Evolutionary conservation across 2,888 invertebrate genomes (phyloP), one percentile per base, ranked within the genome.

Genomic region (Hipparchia sbordonii): DNA sequence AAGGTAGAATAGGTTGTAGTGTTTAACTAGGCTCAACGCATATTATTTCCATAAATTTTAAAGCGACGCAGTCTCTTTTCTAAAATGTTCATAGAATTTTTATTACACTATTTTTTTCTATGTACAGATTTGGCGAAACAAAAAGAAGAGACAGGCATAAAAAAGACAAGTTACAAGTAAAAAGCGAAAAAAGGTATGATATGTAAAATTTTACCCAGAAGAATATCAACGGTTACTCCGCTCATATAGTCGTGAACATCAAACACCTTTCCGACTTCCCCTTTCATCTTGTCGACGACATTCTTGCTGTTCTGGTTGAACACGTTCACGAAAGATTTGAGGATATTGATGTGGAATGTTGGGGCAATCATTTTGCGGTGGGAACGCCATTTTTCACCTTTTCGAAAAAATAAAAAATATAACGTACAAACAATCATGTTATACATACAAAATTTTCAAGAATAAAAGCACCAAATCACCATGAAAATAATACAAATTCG

Each of bases 341-440:
- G 88, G 1, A 97, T 96, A 84, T 97, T 97, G 83, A 97, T 95
- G 82, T 97, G 97, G 94, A 97, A 97, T 60, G 97, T 97, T 10
- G 97, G 97, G 0, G 97, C 97, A 77, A 97, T 97, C 85, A 97
- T 94, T 92, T 97, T 97, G 51, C 97, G 94, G 85, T 97, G 97
- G 0, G 96, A 95, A 57, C 96, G 95, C 97, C 97, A 97, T 93
- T 96, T 97, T 71, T 95, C 95, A 56, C 97, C 97, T 96, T 63
- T 10, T 46, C 39, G 3, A n/a, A 54, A 66, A n/a, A 48, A 12
- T 45, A n/a, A n/a, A 33, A 12, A 10, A 54, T 4, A 39, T 67
- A 33, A 8, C 1, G 7, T 45, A 54, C n/a, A 8, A 39, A 39
- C 1, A 5, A 39, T 1, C 39, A 39, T 39, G 39, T 39, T 39